These are phyloP conservation scores for Rhagium mordax DNA, from an alignment of 2,888 invertebrate genomes.

Conservation along the genomic window DNA sequence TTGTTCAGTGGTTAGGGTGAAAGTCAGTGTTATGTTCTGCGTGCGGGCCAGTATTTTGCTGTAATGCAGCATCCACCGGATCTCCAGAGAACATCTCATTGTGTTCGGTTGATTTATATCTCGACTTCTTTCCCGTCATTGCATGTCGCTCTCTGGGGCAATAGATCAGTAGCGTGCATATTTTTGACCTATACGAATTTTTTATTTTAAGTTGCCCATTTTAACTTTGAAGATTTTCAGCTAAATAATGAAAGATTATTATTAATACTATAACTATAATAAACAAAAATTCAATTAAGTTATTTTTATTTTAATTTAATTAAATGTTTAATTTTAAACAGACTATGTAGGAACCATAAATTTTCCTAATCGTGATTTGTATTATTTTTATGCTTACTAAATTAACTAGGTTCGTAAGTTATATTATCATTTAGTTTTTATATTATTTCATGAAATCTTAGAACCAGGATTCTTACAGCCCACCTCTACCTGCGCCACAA, in stretches of 20 bases:
- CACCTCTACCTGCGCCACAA: neutral
- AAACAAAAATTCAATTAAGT: too few species aligned
- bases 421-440: too few species aligned
- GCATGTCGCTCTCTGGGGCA: conserved; percentile 39
- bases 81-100: conserved; percentile 52
- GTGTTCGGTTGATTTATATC: conserved; percentile 57
- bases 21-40: conserved; percentile 7
- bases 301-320: too few species aligned
- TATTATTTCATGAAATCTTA: too few species aligned
- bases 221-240: neutral
- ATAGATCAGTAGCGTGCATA: conserved; percentile 33
- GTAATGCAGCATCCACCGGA: conserved; percentile 7
- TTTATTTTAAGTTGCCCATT: neutral
- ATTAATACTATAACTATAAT: too few species aligned
- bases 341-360: too few species aligned
- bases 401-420: too few species aligned
- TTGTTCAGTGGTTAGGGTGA: conserved; percentile 4
- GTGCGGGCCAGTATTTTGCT: neutral
- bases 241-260: neutral
- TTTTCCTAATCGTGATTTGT: too few species aligned
- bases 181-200: neutral
- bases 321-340: too few species aligned
- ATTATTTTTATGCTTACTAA: too few species aligned
- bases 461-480: neutral
- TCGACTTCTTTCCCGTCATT: conserved; percentile 52